These are phyloP conservation scores for Crematogaster levior DNA, from an alignment of 2,888 invertebrate genomes.

Conservation along the genomic window DNA sequence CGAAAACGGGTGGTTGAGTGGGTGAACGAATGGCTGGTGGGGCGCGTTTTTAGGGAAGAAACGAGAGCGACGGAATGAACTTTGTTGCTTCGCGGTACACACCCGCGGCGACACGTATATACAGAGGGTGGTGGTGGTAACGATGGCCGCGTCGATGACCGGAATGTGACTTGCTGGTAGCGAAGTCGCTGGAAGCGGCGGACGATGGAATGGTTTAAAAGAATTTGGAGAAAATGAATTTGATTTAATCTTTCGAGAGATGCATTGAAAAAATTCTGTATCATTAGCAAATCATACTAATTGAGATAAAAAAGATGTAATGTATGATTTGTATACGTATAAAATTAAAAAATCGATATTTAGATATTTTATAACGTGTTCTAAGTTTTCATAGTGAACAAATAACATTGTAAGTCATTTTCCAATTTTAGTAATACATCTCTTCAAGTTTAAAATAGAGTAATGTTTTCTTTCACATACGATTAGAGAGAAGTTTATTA, in stretches of 20 bases:
- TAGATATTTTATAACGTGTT: too few species aligned
- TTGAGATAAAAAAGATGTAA: background rate
- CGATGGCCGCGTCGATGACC: conserved; percentile 52
- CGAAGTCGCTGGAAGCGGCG: conserved; percentile 11
- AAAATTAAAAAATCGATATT: background rate
- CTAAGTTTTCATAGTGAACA: background rate
- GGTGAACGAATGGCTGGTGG: conserved; percentile 3
- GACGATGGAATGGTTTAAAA: background rate
- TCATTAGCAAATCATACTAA: background rate
- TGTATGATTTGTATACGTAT: background rate
- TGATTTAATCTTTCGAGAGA: too few species aligned
- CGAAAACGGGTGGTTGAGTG: conserved; percentile 54
- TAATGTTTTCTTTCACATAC: background rate
- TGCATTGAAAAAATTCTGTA: background rate
- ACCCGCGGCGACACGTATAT: conserved; percentile 11
- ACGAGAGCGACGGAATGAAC: conserved; percentile 38
- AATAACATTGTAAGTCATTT: background rate
- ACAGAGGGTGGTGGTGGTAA: background rate
- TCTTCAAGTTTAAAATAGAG: background rate
- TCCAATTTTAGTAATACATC: background rate
- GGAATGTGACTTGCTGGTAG: conserved; percentile 27
- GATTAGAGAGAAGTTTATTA: background rate
- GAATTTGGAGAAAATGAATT: background rate
- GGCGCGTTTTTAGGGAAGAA: conserved; percentile 39
- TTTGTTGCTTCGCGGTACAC: conserved; percentile 22